Evolutionary conservation across 2,797 vertebrate species (phyloP).

Genomic region (Austrolebias charrua): DNA sequence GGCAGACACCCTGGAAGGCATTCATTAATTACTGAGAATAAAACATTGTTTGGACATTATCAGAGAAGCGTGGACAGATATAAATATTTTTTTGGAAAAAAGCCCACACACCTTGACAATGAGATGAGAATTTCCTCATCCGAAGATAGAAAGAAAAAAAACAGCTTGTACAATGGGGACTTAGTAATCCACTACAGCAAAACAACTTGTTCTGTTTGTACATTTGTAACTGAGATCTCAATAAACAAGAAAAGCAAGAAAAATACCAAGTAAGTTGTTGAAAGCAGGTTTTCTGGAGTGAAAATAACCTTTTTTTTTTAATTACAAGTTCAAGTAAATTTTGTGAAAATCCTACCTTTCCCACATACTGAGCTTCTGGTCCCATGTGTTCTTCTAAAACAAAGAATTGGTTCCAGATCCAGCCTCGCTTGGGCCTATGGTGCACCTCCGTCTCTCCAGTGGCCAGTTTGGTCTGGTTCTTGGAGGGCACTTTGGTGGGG

Average conservation of each 20-base stretch:
- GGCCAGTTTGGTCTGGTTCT: conserved; percentile 89
- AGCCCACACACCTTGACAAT: conserved; percentile 21
- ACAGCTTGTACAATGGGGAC: conserved; percentile 26
- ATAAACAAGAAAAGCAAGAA: conserved; percentile 40
- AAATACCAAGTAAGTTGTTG: conserved; percentile 42
- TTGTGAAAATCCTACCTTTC: conserved; percentile 84
- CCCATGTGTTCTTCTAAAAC: conserved; percentile 99
- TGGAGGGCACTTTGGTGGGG: conserved; percentile 77
- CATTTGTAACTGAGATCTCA: conserved; percentile 41
- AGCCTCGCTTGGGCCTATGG: conserved; percentile 97
- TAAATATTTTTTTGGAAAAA: background rate
- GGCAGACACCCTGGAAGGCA: conserved; percentile 26
- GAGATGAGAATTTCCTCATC: conserved; percentile 48
- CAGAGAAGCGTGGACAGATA: conserved; percentile 22
- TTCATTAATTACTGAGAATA: conserved; percentile 46
- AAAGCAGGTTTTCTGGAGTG: conserved; percentile 30
- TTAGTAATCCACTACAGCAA: conserved; percentile 23
- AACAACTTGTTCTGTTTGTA: conserved; percentile 44
- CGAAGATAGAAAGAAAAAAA: conserved; percentile 30
- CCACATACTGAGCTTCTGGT: conserved; percentile 95
- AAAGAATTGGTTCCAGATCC: conserved; percentile 99
- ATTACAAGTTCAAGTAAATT: conserved; percentile 12
- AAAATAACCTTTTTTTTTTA: conserved; percentile 25
- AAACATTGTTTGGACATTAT: conserved; percentile 42
- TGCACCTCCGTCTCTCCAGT: conserved; percentile 95